phyloP scores from a whole-genome alignment of 30 jellyfish, hydroid and myxozoan genomes.

The Rhopilema esculentum region DNA sequence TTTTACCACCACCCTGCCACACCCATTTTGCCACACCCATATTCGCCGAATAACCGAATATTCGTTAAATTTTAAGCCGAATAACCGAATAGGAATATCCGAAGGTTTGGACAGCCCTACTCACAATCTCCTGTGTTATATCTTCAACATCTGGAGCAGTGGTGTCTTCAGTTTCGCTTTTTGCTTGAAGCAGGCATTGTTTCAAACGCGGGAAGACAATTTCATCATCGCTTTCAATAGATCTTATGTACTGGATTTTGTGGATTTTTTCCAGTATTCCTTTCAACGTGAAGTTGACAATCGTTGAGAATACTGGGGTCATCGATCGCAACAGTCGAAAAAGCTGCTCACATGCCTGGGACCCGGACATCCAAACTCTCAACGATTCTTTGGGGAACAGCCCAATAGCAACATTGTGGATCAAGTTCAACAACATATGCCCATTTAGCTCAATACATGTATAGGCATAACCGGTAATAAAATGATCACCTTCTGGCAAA shows the following conservation, averaged over 20 bases:
- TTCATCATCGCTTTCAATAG: conserved; percentile 26
- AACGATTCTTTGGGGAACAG: conserved; percentile 33
- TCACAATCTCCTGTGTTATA: conserved; percentile 7
- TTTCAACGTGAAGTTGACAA: conserved; percentile 49
- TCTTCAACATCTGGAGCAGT: neutral
- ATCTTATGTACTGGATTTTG: conserved; percentile 31
- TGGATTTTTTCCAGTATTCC: conserved; percentile 42
- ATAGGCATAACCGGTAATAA: conserved; percentile 28
- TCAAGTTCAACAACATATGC: conserved; percentile 37
- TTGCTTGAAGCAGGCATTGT: neutral
- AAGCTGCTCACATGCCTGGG: conserved; percentile 59
- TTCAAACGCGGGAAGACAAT: conserved; percentile 46
- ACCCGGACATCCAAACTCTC: conserved; percentile 43
- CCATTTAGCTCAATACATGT: conserved; percentile 51
- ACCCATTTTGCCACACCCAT: too few species aligned
- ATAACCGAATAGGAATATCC: too few species aligned
- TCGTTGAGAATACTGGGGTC: conserved; percentile 32
- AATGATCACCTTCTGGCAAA: conserved; percentile 43
- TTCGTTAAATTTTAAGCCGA: too few species aligned
- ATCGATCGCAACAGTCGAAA: conserved; percentile 36
- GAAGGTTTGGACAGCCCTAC: too few species aligned
- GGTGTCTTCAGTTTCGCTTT: conserved; percentile 36
- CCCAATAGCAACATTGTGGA: conserved; percentile 19
- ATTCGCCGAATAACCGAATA: too few species aligned
- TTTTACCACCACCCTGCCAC: too few species aligned